Evolutionary conservation across 2,797 vertebrate species (phyloP).

Genomic region (Masticophis lateralis): DNA sequence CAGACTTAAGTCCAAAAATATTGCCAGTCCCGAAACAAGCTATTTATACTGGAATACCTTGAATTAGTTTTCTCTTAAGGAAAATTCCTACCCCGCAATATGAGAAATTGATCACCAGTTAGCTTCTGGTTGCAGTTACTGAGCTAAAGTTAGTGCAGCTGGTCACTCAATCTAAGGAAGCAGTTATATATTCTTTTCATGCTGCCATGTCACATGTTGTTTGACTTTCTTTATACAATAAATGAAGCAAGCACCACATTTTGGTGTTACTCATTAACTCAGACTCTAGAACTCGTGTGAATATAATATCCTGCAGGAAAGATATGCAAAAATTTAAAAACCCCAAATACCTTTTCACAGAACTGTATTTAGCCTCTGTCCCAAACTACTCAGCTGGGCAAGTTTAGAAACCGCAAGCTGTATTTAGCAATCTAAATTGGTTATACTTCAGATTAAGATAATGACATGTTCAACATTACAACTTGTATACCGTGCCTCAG

Average conservation of each 20-base stretch:
- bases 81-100: neutral
- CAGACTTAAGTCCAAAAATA: neutral
- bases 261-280: neutral
- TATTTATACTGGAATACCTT: neutral
- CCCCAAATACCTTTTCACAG: neutral
- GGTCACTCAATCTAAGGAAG: neutral
- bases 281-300: neutral
- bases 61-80: neutral
- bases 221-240: neutral
- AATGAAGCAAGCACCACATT: neutral
- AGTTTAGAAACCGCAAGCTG: conserved; percentile 7
- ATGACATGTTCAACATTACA: fast-evolving
- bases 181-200: neutral
- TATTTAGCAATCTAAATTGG: conserved; percentile 14
- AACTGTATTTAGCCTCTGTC: neutral
- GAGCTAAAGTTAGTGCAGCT: neutral
- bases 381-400: neutral
- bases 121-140: neutral
- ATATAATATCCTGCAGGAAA: neutral
- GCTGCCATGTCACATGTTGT: neutral
- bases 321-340: neutral
- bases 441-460: conserved; percentile 16
- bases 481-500: neutral
- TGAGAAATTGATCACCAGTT: neutral
- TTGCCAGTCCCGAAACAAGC: neutral